Conservation (phyloP, 2,797 vertebrate genomes). For the Halcyon smyrnensis region DNA sequence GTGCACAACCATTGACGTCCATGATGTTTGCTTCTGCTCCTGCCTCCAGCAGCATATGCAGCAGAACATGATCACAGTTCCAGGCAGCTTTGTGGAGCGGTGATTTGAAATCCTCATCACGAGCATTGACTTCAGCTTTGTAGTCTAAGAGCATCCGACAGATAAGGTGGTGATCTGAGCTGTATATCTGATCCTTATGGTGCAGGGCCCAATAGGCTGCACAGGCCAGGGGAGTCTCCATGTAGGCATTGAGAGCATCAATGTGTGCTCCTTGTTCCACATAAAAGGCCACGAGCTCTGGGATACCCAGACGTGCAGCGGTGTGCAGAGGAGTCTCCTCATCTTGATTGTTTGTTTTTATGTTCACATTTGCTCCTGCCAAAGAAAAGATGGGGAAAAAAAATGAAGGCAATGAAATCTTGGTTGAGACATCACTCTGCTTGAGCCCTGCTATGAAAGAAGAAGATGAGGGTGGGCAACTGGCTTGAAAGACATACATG, state of each 20-base stretch:
- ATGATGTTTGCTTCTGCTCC: slow-evolving; percentile 87
- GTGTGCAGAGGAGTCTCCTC: slow-evolving; percentile 91
- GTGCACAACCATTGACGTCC: slow-evolving; percentile 93
- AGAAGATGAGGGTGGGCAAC: neutral
- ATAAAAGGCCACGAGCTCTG: slow-evolving; percentile 88
- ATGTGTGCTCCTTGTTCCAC: slow-evolving; percentile 84
- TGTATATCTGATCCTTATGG: slow-evolving; percentile 88
- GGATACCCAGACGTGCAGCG: slow-evolving; percentile 86
- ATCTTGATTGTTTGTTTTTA: slow-evolving; percentile 83
- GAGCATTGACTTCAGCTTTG: slow-evolving; percentile 85
- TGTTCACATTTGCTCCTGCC: slow-evolving; percentile 88
- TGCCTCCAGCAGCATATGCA: slow-evolving; percentile 91
- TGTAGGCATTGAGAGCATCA: slow-evolving; percentile 83
- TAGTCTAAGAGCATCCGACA: slow-evolving; percentile 91
- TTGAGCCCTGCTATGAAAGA: neutral
- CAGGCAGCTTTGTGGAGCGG: slow-evolving; percentile 95
- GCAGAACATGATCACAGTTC: slow-evolving; percentile 92
- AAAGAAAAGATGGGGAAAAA: neutral
- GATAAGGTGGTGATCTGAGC: slow-evolving; percentile 87
- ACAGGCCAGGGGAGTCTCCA: slow-evolving; percentile 89
- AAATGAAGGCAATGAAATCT: neutral
- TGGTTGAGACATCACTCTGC: neutral
- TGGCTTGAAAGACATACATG: accelerated
- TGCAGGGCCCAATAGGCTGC: slow-evolving; percentile 91
- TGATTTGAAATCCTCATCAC: slow-evolving; percentile 91